Conservation (phyloP, 2,113 vertebrate species). For the Naja naja region DNA sequence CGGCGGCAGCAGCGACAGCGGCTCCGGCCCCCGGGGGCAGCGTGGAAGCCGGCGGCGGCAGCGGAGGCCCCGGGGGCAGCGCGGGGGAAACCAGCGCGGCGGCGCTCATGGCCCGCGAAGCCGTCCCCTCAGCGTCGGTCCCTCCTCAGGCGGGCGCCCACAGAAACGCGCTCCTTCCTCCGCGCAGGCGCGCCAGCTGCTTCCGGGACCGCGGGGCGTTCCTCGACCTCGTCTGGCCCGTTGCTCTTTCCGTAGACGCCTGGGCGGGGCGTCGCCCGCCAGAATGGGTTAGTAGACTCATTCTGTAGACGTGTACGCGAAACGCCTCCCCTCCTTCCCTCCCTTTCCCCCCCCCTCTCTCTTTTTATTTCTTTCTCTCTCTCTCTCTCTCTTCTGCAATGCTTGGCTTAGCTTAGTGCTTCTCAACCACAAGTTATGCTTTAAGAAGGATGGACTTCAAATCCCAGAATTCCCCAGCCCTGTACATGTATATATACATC, state of each 20-base stretch:
- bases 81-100: constrained; percentile 79
- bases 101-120: constrained; percentile 77
- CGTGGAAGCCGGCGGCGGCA: constrained; percentile 44
- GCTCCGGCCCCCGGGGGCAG: constrained; percentile 69
- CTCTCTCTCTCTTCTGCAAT: too few relatives aligned
- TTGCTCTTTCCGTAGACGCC: not conserved
- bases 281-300: not conserved
- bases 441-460: too few relatives aligned
- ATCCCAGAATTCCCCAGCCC: too few relatives aligned
- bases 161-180: not conserved
- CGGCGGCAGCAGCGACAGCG: constrained; percentile 31
- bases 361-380: too few relatives aligned
- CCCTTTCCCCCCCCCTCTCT: too few relatives aligned
- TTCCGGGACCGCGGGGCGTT: not conserved
- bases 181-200: not conserved
- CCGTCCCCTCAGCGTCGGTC: not conserved
- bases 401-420: too few relatives aligned
- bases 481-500: too few relatives aligned
- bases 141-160: not conserved
- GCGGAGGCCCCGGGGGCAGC: constrained; percentile 58
- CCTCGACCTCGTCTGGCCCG: not conserved
- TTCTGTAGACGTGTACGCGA: fast-evolving
- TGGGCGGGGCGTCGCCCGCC: fast-evolving
- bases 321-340: too few relatives aligned
- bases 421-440: too few relatives aligned